These are phyloP conservation scores for Electrona antarctica DNA, from an alignment of 2,113 vertebrate species.

Conservation along the genomic window DNA sequence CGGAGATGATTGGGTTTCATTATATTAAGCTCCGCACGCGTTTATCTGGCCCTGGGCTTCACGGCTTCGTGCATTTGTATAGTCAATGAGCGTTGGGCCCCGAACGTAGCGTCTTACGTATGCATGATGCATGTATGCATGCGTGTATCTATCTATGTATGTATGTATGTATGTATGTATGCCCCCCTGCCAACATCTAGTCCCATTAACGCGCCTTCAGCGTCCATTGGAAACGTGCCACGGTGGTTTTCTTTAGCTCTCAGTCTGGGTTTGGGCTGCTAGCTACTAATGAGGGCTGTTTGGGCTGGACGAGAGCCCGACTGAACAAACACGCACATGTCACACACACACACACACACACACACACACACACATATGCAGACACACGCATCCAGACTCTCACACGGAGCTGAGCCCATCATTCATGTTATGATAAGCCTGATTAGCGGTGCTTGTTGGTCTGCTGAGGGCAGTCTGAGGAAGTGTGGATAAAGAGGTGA, in stretches of 20 bases:
- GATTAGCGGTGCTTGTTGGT: conserved; percentile 77
- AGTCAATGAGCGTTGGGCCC: conserved; percentile 54
- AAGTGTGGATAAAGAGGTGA: not conserved
- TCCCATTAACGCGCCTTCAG: conserved; percentile 69
- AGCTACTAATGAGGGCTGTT: conserved; percentile 70
- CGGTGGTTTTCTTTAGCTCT: conserved; percentile 32
- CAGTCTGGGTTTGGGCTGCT: conserved; percentile 54
- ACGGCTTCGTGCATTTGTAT: conserved; percentile 60
- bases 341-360: conserved; percentile 21
- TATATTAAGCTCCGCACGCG: conserved; percentile 39
- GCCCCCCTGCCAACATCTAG: conserved; percentile 56
- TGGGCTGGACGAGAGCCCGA: conserved; percentile 51
- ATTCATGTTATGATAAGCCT: conserved; percentile 78
- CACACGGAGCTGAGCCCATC: conserved; percentile 65
- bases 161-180: conserved; percentile 27
- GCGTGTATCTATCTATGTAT: conserved; percentile 22
- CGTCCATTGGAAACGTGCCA: conserved; percentile 66
- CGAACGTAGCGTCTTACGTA: conserved; percentile 39
- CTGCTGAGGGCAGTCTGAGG: conserved; percentile 74
- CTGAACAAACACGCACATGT: conserved; percentile 1
- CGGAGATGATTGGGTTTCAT: conserved; percentile 45
- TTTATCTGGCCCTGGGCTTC: conserved; percentile 50
- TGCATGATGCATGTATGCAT: conserved; percentile 29
- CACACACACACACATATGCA: conserved; percentile 6
- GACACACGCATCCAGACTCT: conserved; percentile 41